Conservation (phyloP, 2,797 vertebrate species). For the Argentina silus region DNA sequence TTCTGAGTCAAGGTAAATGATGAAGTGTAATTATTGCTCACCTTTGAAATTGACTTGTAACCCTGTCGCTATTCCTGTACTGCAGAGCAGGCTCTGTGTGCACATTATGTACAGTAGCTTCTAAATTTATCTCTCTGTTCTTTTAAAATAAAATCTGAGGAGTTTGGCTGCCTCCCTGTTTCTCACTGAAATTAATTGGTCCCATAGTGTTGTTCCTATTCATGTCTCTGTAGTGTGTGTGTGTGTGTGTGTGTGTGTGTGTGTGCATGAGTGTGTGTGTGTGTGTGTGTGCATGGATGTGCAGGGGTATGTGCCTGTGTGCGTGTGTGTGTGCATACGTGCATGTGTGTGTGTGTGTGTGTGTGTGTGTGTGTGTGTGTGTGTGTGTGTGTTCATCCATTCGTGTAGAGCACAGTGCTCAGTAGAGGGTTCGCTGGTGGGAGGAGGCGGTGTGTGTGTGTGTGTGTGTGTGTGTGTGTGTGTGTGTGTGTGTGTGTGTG, state of each 20-base stretch:
- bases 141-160: slow-evolving; percentile 27
- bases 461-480: slow-evolving; percentile 33
- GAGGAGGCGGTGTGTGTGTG: slow-evolving; percentile 23
- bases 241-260: not conserved
- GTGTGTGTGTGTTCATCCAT: not conserved
- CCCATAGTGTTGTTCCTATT: slow-evolving; percentile 19
- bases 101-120: not conserved
- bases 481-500: not conserved
- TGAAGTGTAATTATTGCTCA: not conserved
- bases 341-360: slow-evolving; percentile 18
- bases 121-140: slow-evolving; percentile 14
- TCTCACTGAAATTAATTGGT: slow-evolving; percentile 31
- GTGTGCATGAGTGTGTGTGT: slow-evolving; percentile 8
- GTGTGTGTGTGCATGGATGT: slow-evolving; percentile 8
- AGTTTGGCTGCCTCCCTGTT: slow-evolving; percentile 6
- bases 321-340: slow-evolving; percentile 8
- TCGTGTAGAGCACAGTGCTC: slow-evolving; percentile 17
- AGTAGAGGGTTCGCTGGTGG: not conserved
- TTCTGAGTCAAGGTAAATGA: not conserved
- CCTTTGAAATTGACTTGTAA: not conserved
- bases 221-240: slow-evolving; percentile 2
- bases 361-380: not conserved
- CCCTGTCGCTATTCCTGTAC: slow-evolving; percentile 8
- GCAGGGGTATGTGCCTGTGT: not conserved
- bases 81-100: not conserved